These are phyloP conservation scores for Sorex maritimensis DNA, from an alignment of 2,797 vertebrate species.

Conservation along the genomic window DNA sequence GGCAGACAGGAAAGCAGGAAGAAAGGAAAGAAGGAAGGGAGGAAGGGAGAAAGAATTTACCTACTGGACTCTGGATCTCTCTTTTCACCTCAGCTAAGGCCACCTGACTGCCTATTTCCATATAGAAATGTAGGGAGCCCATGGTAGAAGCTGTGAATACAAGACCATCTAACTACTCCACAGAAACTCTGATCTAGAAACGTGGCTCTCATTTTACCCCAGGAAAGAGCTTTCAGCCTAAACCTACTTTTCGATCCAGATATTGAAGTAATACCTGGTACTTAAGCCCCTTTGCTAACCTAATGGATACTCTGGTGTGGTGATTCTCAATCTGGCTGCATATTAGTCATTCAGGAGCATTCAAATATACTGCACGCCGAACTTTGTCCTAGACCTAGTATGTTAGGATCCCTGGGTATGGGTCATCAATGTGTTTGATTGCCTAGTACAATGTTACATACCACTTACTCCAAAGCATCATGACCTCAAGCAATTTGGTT, in stretches of 20 bases:
- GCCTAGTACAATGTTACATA: not conserved
- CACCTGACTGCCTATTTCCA: not conserved
- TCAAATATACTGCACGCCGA: not conserved
- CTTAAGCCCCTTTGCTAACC: not conserved
- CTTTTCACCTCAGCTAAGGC: not conserved
- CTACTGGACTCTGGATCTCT: not conserved
- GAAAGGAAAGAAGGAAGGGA: too few species aligned
- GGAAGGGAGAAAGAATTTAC: not conserved
- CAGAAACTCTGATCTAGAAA: not conserved
- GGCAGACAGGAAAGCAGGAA: too few species aligned
- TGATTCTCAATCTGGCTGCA: not conserved
- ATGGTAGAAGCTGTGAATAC: not conserved
- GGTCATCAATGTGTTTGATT: not conserved
- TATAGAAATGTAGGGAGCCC: not conserved
- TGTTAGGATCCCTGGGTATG: slow-evolving; percentile 9
- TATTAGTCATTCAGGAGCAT: not conserved
- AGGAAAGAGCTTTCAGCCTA: not conserved
- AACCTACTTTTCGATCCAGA: not conserved
- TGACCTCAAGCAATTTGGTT: not conserved
- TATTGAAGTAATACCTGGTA: not conserved
- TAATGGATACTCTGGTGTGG: not conserved
- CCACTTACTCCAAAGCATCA: not conserved
- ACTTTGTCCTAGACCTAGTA: not conserved
- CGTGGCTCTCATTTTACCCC: slow-evolving; percentile 27
- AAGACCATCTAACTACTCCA: not conserved